These are phyloP conservation scores for Atlantisia rogersi DNA, from an alignment of 2,113 vertebrate genomes.

Conservation along the genomic window DNA sequence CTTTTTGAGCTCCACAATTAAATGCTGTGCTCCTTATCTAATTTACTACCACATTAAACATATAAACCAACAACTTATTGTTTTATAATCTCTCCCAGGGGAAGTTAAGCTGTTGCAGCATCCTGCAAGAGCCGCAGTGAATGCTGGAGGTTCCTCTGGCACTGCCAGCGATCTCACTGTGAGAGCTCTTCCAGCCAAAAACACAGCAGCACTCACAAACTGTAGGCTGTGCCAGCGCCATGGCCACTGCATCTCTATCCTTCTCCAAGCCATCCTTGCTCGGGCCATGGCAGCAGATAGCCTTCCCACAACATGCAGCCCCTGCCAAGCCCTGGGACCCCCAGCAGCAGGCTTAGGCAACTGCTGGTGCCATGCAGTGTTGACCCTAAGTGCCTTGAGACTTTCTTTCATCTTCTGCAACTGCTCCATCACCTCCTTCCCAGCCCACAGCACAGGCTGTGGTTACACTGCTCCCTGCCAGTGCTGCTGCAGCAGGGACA, in stretches of 20 bases:
- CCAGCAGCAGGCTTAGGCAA: not conserved
- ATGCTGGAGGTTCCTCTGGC: not conserved
- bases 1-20: not conserved
- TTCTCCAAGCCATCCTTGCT: accelerated
- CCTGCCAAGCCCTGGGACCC: accelerated
- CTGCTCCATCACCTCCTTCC: not conserved
- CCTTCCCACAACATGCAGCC: accelerated
- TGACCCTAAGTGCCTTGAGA: not conserved
- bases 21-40: slow-evolving; percentile 4
- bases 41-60: slow-evolving; percentile 33
- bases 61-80: not conserved
- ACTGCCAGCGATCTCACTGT: not conserved
- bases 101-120: not conserved
- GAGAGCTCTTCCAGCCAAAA: not conserved
- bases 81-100: slow-evolving; percentile 4
- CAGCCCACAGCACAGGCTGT: not conserved
- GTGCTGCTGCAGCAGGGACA: not conserved
- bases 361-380: accelerated
- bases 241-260: accelerated
- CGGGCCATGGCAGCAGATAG: accelerated
- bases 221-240: not conserved
- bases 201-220: not conserved
- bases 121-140: not conserved
- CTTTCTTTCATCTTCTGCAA: not conserved
- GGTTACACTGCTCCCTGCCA: not conserved